Evolutionary conservation across 2,797 vertebrate genomes (phyloP).

Genomic region (Eidolon dupreanum): DNA sequence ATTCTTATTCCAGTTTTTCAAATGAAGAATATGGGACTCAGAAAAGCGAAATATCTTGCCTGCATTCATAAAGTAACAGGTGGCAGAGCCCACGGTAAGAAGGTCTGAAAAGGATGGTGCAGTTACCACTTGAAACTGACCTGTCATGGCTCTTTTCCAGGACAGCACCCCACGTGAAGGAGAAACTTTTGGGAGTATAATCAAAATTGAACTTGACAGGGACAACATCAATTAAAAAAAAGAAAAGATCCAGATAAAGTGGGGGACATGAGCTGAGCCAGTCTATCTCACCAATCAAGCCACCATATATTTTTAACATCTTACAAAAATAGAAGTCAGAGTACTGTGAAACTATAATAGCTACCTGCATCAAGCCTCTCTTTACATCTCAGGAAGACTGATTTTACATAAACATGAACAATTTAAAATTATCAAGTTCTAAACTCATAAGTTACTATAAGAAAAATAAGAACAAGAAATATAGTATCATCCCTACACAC

Average conservation of each 20-base stretch:
- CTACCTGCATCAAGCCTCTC: neutral
- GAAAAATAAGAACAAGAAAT: constrained; percentile 10
- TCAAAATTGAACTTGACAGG: neutral
- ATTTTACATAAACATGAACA: neutral
- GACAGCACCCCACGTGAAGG: neutral
- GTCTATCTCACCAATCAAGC: neutral
- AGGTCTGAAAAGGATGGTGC: neutral
- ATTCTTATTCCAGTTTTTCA: neutral
- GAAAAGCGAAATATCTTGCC: neutral
- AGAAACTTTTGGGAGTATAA: neutral
- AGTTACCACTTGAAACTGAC: neutral
- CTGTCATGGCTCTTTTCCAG: neutral
- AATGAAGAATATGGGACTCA: neutral
- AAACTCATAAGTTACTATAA: neutral
- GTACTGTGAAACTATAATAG: neutral
- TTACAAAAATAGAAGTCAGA: neutral
- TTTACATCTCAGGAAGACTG: neutral
- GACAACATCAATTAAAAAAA: neutral
- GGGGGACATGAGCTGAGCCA: neutral
- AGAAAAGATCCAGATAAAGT: neutral
- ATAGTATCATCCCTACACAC: neutral
- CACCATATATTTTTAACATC: neutral
- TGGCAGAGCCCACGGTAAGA: neutral
- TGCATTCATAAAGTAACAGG: neutral
- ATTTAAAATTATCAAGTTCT: constrained; percentile 9